These are phyloP conservation scores for Apomyelois bistriatella DNA, from an alignment of 2,888 invertebrate species.

Conservation along the genomic window DNA sequence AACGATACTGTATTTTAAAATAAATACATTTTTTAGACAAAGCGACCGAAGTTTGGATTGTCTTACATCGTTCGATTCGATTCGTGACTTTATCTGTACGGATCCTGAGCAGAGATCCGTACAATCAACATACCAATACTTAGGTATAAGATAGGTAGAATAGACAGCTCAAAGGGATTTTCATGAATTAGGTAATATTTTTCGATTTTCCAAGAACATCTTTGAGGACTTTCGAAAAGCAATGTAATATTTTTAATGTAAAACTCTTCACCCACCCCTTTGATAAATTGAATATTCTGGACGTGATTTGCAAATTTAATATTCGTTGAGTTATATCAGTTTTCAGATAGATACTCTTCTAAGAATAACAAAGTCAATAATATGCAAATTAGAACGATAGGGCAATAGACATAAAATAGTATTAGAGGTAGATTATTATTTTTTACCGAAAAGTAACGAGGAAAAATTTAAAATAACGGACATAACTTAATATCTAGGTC, in stretches of 20 bases:
- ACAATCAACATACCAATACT: too few species aligned
- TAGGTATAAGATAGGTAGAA: too few species aligned
- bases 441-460: too few species aligned
- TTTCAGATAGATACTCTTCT: slow-evolving; percentile 29
- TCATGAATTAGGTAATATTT: neutral
- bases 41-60: too few species aligned
- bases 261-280: slow-evolving; percentile 28
- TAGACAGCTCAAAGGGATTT: neutral
- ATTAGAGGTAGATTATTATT: too few species aligned
- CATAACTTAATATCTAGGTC: too few species aligned
- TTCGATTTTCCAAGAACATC: slow-evolving; percentile 18
- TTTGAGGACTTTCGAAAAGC: slow-evolving; percentile 19
- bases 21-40: too few species aligned
- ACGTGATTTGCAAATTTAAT: slow-evolving; percentile 38
- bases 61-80: too few species aligned
- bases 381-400: slow-evolving; percentile 30
- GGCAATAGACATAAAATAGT: neutral
- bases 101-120: too few species aligned
- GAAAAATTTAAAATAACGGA: too few species aligned
- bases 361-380: slow-evolving; percentile 29
- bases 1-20: too few species aligned
- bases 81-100: too few species aligned
- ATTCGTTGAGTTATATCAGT: slow-evolving; percentile 33
- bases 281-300: slow-evolving; percentile 38
- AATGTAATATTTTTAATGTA: slow-evolving; percentile 26